Percentiles rank a stretch among this genome's conserved stretches.
These are phyloP conservation scores for Torymus texanus DNA, from an alignment of 2,888 invertebrate genomes.

Conservation along the genomic window DNA sequence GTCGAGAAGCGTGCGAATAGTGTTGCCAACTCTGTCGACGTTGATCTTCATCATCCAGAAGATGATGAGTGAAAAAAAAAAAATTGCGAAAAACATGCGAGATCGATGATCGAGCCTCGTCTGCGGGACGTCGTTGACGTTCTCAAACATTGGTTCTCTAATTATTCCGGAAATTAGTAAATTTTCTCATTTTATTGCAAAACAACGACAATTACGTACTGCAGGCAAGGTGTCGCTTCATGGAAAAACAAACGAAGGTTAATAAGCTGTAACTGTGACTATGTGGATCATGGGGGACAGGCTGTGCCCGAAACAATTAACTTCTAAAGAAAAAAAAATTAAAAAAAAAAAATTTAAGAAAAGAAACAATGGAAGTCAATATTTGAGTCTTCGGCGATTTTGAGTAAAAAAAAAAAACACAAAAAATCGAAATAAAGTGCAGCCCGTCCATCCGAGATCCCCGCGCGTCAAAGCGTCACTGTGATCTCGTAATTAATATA, in stretches of 20 bases:
- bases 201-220: slow-evolving; percentile 33
- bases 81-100: slow-evolving; percentile 50
- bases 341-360: neutral
- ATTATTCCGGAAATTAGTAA: neutral
- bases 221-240: slow-evolving; percentile 37
- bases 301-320: slow-evolving; percentile 63
- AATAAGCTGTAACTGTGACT: slow-evolving; percentile 75
- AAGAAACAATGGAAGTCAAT: slow-evolving; percentile 21
- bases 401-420: slow-evolving; percentile 20
- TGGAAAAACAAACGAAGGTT: slow-evolving; percentile 41
- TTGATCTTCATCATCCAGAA: slow-evolving; percentile 53
- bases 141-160: neutral
- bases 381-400: no score
- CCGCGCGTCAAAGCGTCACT: slow-evolving; percentile 76
- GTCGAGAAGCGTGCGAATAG: slow-evolving; percentile 51
- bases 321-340: slow-evolving; percentile 6
- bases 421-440: slow-evolving; percentile 59
- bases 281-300: slow-evolving; percentile 74
- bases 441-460: slow-evolving; percentile 74
- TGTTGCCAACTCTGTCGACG: slow-evolving; percentile 58
- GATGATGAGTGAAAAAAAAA: slow-evolving; percentile 25
- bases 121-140: slow-evolving; percentile 46
- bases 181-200: neutral
- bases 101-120: slow-evolving; percentile 49
- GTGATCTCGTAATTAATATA: slow-evolving; percentile 75